Evolutionary conservation across 2,888 invertebrate species (phyloP).

Genomic region (Sarcophaga variegata): DNA sequence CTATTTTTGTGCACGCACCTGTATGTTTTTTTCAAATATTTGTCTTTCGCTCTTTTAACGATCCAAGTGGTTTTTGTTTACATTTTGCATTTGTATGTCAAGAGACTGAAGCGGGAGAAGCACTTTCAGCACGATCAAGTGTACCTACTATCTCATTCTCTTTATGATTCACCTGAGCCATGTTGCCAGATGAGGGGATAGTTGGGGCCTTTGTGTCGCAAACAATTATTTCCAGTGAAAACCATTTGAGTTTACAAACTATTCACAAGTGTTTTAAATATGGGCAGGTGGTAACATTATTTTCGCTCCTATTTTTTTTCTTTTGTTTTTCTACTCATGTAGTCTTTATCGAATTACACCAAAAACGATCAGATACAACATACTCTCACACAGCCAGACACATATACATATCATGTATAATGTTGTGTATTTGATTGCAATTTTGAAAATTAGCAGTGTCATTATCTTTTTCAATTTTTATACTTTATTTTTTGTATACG

Average conservation of each 20-base stretch:
- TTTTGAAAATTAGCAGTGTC: slow-evolving; percentile 49
- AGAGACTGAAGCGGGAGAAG: slow-evolving; percentile 16
- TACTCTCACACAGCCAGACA: background rate
- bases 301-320: background rate
- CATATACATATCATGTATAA: background rate
- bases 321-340: slow-evolving; percentile 17
- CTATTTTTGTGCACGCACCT: slow-evolving; percentile 34
- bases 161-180: slow-evolving; percentile 38
- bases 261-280: background rate
- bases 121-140: slow-evolving; percentile 4
- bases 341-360: slow-evolving; percentile 35
- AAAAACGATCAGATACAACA: slow-evolving; percentile 17
- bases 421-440: slow-evolving; percentile 23
- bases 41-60: slow-evolving; percentile 37
- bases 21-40: slow-evolving; percentile 31
- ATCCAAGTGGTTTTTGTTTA: slow-evolving; percentile 56
- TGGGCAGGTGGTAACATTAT: slow-evolving; percentile 25
- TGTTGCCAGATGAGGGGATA: slow-evolving; percentile 38
- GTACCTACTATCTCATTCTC: slow-evolving; percentile 36
- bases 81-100: slow-evolving; percentile 47
- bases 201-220: background rate
- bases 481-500: slow-evolving; percentile 11
- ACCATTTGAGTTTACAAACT: background rate
- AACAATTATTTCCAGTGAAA: background rate
- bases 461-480: slow-evolving; percentile 52